Percentiles rank a stretch among this genome's conserved stretches.
These are phyloP conservation scores for Ailuropoda melanoleuca DNA, from an alignment of 2,113 vertebrate species.

Conservation along the genomic window DNA sequence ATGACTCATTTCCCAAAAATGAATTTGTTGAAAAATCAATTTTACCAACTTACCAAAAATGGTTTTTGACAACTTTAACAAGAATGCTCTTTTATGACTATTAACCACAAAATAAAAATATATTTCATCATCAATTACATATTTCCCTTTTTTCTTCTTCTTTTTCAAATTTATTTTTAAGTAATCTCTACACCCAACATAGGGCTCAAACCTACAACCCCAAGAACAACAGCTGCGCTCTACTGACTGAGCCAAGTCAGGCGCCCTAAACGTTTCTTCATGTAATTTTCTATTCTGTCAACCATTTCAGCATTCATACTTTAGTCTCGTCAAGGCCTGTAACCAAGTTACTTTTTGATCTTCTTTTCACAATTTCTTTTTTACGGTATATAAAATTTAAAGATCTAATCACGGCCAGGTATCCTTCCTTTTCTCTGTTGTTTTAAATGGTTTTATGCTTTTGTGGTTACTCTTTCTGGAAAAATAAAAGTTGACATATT, in stretches of 20 bases:
- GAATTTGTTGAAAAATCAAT: background rate
- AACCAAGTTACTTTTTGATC: background rate
- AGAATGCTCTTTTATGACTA: background rate
- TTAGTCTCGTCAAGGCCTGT: background rate
- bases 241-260: background rate
- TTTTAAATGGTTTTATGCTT: constrained; percentile 6
- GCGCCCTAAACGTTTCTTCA: background rate
- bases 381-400: background rate
- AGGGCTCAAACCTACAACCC: background rate
- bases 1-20: background rate
- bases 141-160: background rate
- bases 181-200: background rate
- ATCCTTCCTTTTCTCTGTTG: background rate
- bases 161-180: background rate
- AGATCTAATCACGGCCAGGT: background rate
- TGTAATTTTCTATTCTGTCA: background rate
- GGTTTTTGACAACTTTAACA: background rate
- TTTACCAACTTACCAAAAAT: background rate
- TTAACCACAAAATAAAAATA: background rate
- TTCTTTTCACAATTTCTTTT: background rate
- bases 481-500: background rate
- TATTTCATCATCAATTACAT: background rate
- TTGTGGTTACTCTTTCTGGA: background rate
- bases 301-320: background rate
- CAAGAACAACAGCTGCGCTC: background rate